A percentile compares a stretch with the other conserved stretches of the same genome.
These are phyloP conservation scores for Campaea margaritaria DNA, from an alignment of 2,888 invertebrate genomes.

Conservation along the genomic window DNA sequence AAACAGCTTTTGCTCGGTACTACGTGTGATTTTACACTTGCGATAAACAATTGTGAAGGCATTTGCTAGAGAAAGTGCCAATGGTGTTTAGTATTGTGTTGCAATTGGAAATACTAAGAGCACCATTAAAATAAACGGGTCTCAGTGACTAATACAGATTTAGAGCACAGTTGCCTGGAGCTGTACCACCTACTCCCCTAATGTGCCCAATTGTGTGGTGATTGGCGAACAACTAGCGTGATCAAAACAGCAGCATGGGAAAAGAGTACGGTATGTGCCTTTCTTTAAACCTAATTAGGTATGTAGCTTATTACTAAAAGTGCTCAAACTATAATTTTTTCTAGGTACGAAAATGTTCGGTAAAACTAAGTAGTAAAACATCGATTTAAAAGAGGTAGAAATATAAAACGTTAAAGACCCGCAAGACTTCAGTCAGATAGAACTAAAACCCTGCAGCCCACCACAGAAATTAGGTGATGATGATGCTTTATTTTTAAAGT, in stretches of 20 bases:
- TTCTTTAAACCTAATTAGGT: too few species aligned
- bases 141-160: constrained; percentile 17
- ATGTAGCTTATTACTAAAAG: too few species aligned
- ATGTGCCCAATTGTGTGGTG: constrained; percentile 11
- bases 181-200: not conserved
- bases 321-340: too few species aligned
- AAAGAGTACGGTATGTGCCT: constrained; percentile 69
- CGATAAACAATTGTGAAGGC: not conserved
- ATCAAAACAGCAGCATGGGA: constrained; percentile 52
- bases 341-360: too few species aligned
- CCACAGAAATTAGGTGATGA: too few species aligned
- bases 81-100: constrained; percentile 1
- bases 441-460: too few species aligned
- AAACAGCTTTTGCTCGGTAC: constrained; percentile 8
- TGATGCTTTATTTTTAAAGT: too few species aligned
- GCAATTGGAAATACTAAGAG: constrained; percentile 13
- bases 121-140: constrained; percentile 12
- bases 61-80: constrained; percentile 1
- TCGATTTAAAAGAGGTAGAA: too few species aligned
- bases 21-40: constrained; percentile 5
- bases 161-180: constrained; percentile 3
- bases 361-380: too few species aligned
- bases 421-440: too few species aligned
- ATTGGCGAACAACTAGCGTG: not conserved
- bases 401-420: too few species aligned